Percentiles rank a stretch among this genome's conserved stretches.
phyloP scores from a whole-genome alignment of 2,797 vertebrate genomes.

The Falco berigora region DNA sequence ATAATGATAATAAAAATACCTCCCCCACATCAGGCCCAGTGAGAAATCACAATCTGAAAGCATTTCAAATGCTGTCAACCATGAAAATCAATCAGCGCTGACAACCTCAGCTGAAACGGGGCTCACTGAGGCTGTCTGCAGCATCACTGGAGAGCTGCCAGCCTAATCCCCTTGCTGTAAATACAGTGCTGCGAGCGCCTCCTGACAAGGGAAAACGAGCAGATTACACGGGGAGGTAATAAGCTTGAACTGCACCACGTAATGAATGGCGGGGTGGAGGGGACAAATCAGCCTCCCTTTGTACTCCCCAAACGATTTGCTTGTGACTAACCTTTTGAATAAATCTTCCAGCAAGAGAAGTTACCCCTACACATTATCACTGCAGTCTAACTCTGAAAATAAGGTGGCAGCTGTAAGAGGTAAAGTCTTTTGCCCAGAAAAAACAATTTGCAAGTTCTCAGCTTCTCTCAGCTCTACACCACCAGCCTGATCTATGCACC shows the following conservation, averaged over 20 bases:
- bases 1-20: constrained; percentile 29
- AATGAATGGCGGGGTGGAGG: neutral
- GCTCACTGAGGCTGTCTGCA: neutral
- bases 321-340: neutral
- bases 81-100: constrained; percentile 57
- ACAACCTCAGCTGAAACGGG: constrained; percentile 10
- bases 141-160: constrained; percentile 49
- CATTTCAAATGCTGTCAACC: constrained; percentile 43
- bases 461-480: neutral
- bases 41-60: constrained; percentile 52
- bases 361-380: neutral
- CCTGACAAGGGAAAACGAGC: constrained; percentile 46
- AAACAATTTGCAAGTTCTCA: neutral
- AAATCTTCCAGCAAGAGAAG: neutral
- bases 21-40: neutral
- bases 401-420: neutral
- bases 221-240: constrained; percentile 61
- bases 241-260: constrained; percentile 1
- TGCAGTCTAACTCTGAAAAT: neutral
- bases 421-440: neutral
- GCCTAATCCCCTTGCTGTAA: constrained; percentile 51
- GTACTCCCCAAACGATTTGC: neutral
- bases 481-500: neutral
- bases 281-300: neutral
- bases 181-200: neutral